These are phyloP conservation scores for Bos indicus DNA, from an alignment of 2,113 vertebrate genomes.

Conservation along the genomic window DNA sequence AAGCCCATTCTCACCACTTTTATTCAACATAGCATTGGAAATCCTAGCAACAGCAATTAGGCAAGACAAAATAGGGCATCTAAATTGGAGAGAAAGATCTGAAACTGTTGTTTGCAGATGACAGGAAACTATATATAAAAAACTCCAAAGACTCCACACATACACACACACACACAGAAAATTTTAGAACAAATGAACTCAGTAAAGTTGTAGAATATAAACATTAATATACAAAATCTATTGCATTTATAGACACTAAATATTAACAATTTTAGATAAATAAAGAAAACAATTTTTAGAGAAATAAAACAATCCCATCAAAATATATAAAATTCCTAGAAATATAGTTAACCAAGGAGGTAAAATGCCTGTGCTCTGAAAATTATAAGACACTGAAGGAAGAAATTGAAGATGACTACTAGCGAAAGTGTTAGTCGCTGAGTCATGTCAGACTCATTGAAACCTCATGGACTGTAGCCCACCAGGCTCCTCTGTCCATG, in stretches of 20 bases:
- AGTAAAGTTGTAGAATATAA: not conserved
- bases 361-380: not conserved
- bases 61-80: not conserved
- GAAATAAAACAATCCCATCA: not conserved
- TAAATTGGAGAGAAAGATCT: not conserved
- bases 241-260: not conserved
- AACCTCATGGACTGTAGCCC: too few relatives aligned
- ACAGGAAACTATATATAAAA: not conserved
- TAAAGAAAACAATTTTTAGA: not conserved
- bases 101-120: not conserved
- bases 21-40: not conserved
- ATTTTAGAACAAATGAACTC: not conserved
- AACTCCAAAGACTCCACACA: not conserved
- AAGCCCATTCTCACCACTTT: not conserved
- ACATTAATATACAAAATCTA: not conserved
- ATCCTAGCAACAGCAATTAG: not conserved
- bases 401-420: not conserved
- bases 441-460: too few relatives aligned
- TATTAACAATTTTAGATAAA: not conserved
- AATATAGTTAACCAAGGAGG: not conserved
- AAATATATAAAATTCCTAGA: not conserved
- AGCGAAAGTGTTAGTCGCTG: too few relatives aligned
- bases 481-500: not conserved
- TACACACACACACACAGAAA: not conserved
- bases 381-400: not conserved